Evolutionary conservation across 1,140 invertebrate genomes (phyloP), one percentile per base, ranked within the genome.

Genomic region (Brevipalpus yothersi): DNA sequence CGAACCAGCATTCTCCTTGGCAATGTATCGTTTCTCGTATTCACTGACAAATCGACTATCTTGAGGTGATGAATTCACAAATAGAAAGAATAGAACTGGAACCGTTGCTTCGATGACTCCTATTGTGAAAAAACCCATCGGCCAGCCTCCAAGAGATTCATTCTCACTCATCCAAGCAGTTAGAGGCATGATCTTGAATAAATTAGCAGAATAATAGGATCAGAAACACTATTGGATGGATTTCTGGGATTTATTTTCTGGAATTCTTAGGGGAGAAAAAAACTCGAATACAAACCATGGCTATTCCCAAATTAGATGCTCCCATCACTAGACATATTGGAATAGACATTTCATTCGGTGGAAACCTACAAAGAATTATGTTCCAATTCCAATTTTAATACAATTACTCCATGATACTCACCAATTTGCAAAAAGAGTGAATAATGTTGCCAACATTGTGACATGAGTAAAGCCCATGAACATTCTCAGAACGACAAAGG

Each of bases 61-160:
- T 15, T 17, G n/a, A 19, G 74, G 41, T 17, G 15, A 4, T 41
- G 21, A 7, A 31, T 8, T 42, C 2, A 42, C 12, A 41, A 56
- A 56, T 11, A 56, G 7, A 9, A 41, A 19, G 7, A 19, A 51
- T 10, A 51, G n/a, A 17, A 51, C 21, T 9, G 21, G n/a, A 51
- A 51, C n/a, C 7, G 21, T 13, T 19, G n/a, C 49, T 19, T 51
- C 5, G 21, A 51, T n/a, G 2, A 9, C 12, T 9, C n/a, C 12
- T 10, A 51, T 19, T 10, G 21, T 7, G n/a, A 19, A 17, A 17
- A 51, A 51, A 10, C 7, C n/a, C 2, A 17, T n/a, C 21, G 49
- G 49, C 49, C 49, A 51, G 8, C 49, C 49, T 4, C 21, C 49
- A n/a, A n/a, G 21, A 19, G n/a, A 51, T 8, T 51, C n/a, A 1